phyloP scores from a whole-genome alignment of 2,113 vertebrate genomes.

The Eulacestoma nigropectus region DNA sequence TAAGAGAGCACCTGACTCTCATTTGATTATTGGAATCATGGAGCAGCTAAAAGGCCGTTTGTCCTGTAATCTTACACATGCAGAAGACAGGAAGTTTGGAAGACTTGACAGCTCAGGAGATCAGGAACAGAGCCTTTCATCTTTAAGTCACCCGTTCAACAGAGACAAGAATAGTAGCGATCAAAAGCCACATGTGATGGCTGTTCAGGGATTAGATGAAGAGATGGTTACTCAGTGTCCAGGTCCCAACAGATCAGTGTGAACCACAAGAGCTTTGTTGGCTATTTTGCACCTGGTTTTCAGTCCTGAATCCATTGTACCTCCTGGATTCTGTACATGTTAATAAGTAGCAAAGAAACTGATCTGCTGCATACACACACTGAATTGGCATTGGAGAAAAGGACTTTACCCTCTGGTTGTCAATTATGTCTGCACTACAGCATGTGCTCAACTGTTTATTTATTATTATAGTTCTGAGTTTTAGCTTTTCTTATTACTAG shows the following conservation, averaged over 20 bases:
- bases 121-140: slow-evolving; percentile 35
- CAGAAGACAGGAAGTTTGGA: slow-evolving; percentile 22
- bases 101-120: slow-evolving; percentile 44
- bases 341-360: slow-evolving; percentile 20
- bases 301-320: background rate
- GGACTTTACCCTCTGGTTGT: slow-evolving; percentile 13
- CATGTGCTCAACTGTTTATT: background rate
- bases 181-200: slow-evolving; percentile 40
- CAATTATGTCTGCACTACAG: background rate
- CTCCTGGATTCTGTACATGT: background rate
- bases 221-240: background rate
- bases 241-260: background rate
- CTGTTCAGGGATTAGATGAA: slow-evolving; percentile 7
- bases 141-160: slow-evolving; percentile 44
- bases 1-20: slow-evolving; percentile 31
- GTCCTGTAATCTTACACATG: background rate
- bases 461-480: background rate
- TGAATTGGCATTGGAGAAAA: background rate
- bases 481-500: background rate
- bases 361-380: background rate
- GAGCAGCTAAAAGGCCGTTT: slow-evolving; percentile 35
- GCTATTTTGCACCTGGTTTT: background rate
- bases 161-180: slow-evolving; percentile 46
- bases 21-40: background rate
- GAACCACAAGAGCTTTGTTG: background rate